Percentiles rank a stretch among this genome's conserved stretches.
Evolutionary conservation across 2,113 vertebrate genomes (phyloP).

Genomic region (Salvelinus namaycush): DNA sequence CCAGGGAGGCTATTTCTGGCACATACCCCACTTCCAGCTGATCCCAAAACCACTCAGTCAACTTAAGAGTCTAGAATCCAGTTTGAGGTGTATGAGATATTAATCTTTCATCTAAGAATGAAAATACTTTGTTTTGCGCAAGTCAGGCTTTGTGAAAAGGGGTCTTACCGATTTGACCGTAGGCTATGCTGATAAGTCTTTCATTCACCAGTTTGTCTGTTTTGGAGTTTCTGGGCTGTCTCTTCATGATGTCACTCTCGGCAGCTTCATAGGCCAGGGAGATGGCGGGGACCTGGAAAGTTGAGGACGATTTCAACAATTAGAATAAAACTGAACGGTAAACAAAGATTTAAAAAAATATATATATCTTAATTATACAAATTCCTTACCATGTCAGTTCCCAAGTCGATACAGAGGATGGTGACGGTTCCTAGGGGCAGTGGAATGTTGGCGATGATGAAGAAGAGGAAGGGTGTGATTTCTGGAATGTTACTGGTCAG

Average conservation of each 20-base stretch:
- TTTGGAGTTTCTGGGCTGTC: conserved; percentile 81
- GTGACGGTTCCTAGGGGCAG: conserved; percentile 89
- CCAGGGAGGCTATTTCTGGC: conserved; percentile 48
- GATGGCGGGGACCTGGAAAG: conserved; percentile 82
- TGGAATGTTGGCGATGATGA: conserved; percentile 90
- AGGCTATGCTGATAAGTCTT: conserved; percentile 86
- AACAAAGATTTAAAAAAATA: not conserved
- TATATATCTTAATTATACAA: not conserved
- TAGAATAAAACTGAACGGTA: not conserved
- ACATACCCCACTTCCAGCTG: conserved; percentile 21
- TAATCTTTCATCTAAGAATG: no score
- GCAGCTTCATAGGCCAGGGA: conserved; percentile 86
- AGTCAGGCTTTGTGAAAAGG: not conserved
- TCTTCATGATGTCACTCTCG: conserved; percentile 89
- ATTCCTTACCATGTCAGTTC: conserved; percentile 89
- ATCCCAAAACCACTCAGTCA: conserved; percentile 36
- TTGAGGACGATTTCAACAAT: not conserved
- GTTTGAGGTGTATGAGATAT: not conserved
- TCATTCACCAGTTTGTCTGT: conserved; percentile 87
- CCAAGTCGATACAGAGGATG: conserved; percentile 94
- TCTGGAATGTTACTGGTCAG: conserved; percentile 95
- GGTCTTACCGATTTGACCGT: conserved; percentile 80
- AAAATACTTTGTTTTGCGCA: not conserved
- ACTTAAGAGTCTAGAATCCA: not conserved
- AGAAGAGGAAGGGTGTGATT: conserved; percentile 91